phyloP scores from a whole-genome alignment of 2,797 vertebrate species.

The Loriculus beryllinus region DNA sequence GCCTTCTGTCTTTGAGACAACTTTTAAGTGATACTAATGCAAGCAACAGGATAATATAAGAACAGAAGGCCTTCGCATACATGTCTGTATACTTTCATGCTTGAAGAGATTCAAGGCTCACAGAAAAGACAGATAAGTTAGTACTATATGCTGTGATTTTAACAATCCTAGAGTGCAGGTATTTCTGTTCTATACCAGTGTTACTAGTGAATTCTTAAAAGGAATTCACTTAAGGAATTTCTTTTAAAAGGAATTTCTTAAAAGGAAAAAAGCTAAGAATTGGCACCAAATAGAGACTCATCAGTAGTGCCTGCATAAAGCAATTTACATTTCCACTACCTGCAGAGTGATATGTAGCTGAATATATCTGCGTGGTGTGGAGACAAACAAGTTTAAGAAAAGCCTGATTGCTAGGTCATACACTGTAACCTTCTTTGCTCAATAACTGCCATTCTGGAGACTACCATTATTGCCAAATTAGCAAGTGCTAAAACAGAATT shows the following conservation, averaged over 20 bases:
- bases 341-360: neutral
- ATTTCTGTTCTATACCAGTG: neutral
- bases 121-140: neutral
- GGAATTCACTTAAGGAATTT: too few species aligned
- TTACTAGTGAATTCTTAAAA: slow-evolving; percentile 27
- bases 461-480: slow-evolving; percentile 45
- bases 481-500: slow-evolving; percentile 21
- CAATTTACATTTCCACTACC: slow-evolving; percentile 34
- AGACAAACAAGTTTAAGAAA: slow-evolving; percentile 37
- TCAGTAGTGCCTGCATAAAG: slow-evolving; percentile 33
- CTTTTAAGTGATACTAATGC: neutral
- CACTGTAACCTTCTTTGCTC: slow-evolving; percentile 54
- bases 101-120: neutral
- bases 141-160: neutral
- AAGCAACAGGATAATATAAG: neutral
- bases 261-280: slow-evolving; percentile 36
- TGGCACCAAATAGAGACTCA: slow-evolving; percentile 29
- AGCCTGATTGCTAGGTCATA: slow-evolving; percentile 54
- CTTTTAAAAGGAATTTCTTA: too few species aligned
- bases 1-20: neutral
- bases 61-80: neutral
- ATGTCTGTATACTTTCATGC: neutral
- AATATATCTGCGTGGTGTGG: neutral
- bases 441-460: slow-evolving; percentile 63
- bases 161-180: neutral